phyloP scores from a whole-genome alignment of 2,113 vertebrate species.

The Neotoma lepida region DNA sequence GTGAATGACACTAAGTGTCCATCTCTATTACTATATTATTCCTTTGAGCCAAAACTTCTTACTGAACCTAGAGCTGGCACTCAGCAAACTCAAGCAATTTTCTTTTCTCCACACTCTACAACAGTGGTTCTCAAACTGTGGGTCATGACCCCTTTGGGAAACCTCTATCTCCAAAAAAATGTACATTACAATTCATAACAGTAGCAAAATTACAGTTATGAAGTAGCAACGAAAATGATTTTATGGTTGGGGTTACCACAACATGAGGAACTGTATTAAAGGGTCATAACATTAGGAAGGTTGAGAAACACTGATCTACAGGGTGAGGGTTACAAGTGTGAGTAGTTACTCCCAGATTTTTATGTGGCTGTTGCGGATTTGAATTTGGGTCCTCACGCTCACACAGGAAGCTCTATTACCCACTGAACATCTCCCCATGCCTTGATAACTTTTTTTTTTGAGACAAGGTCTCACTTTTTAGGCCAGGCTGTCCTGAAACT shows the following conservation, averaged over 20 bases:
- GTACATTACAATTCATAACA: neutral
- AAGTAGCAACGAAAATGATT: neutral
- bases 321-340: neutral
- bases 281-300: neutral
- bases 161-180: neutral
- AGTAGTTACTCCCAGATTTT: neutral
- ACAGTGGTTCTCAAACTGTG: neutral
- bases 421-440: neutral
- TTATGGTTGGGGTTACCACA: neutral
- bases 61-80: neutral
- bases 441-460: neutral
- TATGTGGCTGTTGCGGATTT: neutral
- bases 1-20: neutral
- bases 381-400: neutral
- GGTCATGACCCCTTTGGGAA: neutral
- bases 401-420: neutral
- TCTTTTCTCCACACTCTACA: neutral
- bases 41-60: neutral
- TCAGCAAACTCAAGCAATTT: neutral
- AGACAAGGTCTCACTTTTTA: neutral
- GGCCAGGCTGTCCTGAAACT: neutral
- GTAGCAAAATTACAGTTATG: neutral
- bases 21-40: neutral
- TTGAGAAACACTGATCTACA: neutral
- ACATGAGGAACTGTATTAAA: neutral